Percentiles rank a stretch among this genome's conserved stretches.
Evolutionary conservation across 2,113 vertebrate species (phyloP).

Genomic region (Brachypodius melanocephalos): DNA sequence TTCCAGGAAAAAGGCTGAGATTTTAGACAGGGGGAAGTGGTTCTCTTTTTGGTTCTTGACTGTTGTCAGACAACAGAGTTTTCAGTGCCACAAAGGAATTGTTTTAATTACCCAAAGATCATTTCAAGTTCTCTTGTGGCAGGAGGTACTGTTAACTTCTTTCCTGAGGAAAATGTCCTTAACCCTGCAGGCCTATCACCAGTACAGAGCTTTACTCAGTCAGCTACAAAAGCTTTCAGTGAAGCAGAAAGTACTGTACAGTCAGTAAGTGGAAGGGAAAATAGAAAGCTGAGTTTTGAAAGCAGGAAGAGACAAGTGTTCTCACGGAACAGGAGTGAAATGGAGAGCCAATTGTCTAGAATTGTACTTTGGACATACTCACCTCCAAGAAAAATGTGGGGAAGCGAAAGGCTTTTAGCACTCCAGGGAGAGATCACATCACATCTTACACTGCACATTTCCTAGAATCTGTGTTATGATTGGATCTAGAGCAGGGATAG

Average conservation of each 20-base stretch:
- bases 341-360: background rate
- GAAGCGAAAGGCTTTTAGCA: background rate
- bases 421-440: background rate
- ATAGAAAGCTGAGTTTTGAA: constrained; percentile 11
- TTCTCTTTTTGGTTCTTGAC: background rate
- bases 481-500: background rate
- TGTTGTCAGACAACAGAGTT: background rate
- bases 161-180: background rate
- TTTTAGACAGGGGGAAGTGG: background rate
- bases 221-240: constrained; percentile 21
- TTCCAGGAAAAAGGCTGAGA: background rate
- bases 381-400: background rate
- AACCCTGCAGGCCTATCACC: background rate
- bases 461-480: background rate
- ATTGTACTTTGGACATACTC: background rate
- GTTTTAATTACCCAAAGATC: background rate
- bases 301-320: background rate
- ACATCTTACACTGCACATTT: background rate
- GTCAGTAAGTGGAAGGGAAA: constrained; percentile 13
- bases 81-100: background rate
- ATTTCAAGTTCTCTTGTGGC: background rate
- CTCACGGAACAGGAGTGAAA: background rate
- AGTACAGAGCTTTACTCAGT: background rate
- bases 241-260: background rate
- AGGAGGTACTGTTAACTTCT: background rate